phyloP scores from a whole-genome alignment of 2,113 vertebrate species.

The Rhipidura dahli region DNA sequence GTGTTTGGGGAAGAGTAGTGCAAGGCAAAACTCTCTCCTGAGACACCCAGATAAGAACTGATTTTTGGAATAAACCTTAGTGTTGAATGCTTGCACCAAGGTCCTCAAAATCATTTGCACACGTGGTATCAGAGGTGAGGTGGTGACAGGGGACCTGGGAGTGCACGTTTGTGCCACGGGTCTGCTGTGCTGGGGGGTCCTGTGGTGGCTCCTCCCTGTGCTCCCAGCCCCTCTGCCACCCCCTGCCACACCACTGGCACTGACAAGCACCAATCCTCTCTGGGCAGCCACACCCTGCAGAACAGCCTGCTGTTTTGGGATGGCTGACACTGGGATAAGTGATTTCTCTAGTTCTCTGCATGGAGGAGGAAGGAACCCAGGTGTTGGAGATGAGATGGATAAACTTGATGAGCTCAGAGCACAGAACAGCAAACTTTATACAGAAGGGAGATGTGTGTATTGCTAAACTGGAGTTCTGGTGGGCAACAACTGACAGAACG shows the following conservation, averaged over 20 bases:
- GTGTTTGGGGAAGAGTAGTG: background rate
- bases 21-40: background rate
- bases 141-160: background rate
- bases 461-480: background rate
- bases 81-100: background rate
- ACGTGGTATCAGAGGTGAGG: background rate
- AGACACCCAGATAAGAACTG: background rate
- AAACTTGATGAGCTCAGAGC: background rate
- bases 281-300: background rate
- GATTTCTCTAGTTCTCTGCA: background rate
- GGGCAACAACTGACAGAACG: no score
- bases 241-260: background rate
- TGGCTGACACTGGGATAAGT: background rate
- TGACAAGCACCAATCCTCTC: background rate
- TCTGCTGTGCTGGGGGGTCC: background rate
- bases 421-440: background rate
- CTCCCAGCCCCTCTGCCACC: background rate
- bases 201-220: accelerated
- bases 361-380: background rate
- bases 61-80: background rate
- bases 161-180: accelerated
- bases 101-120: background rate
- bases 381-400: background rate
- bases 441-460: background rate
- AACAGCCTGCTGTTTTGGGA: background rate